Conservation (phyloP, 2,888 invertebrate genomes). For the Fabriciana adippe region DNA sequence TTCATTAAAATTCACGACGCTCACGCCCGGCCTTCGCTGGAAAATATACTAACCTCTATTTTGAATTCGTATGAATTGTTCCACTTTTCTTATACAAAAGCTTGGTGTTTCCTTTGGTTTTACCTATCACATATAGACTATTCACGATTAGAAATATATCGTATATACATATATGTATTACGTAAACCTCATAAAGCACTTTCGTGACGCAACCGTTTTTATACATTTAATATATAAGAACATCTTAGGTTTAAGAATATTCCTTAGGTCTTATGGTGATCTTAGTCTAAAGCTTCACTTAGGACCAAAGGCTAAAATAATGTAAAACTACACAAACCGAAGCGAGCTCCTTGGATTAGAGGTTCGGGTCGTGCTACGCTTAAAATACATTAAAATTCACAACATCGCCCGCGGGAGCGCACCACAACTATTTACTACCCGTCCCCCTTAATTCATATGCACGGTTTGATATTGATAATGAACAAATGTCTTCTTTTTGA, state of each 20-base stretch:
- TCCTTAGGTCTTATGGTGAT: neutral
- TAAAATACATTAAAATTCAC: conserved; percentile 68
- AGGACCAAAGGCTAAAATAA: conserved; percentile 57
- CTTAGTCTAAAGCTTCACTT: neutral
- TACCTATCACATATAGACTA: neutral
- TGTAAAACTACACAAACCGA: conserved; percentile 73
- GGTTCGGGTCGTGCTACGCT: conserved; percentile 47
- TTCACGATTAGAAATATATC: neutral
- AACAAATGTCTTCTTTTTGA: neutral
- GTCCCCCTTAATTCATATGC: conserved; percentile 28
- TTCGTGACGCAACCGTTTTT: too few species aligned
- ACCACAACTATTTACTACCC: conserved; percentile 34
- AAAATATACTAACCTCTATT: conserved; percentile 17
- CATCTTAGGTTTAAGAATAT: too few species aligned
- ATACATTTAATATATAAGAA: too few species aligned
- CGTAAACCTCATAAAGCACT: neutral
- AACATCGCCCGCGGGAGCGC: conserved; percentile 44
- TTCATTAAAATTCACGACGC: conserved; percentile 23
- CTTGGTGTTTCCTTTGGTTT: neutral
- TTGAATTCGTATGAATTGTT: conserved; percentile 14
- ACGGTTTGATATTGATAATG: neutral
- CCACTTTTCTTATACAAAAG: neutral
- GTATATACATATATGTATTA: neutral
- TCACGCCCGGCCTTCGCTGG: conserved; percentile 10
- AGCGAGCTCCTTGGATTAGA: conserved; percentile 61